phyloP scores from a whole-genome alignment of 2,888 invertebrate species.

The Calameuta pallipes region DNA sequence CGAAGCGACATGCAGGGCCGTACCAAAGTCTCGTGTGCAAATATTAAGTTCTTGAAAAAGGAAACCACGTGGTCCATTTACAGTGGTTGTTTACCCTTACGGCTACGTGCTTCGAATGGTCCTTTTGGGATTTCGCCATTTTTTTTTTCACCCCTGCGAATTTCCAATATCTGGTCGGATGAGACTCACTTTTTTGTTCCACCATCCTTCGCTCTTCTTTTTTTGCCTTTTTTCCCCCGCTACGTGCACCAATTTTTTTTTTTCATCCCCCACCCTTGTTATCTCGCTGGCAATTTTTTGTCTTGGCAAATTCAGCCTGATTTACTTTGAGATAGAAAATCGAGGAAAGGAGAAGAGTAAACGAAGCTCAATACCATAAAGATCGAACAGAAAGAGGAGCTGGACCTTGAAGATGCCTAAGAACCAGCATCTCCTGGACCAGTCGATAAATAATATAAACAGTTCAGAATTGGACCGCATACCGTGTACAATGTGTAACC shows the following conservation, averaged over 20 bases:
- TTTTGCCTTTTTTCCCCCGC: neutral
- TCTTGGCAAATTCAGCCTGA: neutral
- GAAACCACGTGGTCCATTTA: constrained; percentile 1
- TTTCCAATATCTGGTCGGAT: neutral
- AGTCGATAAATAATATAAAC: neutral
- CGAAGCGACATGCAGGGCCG: neutral
- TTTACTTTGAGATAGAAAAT: neutral
- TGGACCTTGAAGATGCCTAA: neutral
- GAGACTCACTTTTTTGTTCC: neutral
- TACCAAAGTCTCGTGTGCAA: neutral
- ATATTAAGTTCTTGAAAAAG: neutral
- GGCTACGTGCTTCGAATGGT: constrained; percentile 14
- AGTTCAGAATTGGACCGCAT: neutral
- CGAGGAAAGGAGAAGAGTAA: neutral
- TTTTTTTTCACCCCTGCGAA: constrained; percentile 10
- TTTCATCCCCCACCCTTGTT: neutral
- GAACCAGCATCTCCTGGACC: neutral
- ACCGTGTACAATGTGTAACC: neutral
- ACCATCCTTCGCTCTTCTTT: neutral
- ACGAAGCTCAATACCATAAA: neutral
- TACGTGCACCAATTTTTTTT: neutral
- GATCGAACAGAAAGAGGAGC: neutral
- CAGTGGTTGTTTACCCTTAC: constrained; percentile 11
- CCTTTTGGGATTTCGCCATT: constrained; percentile 9
- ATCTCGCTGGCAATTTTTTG: neutral